Conservation (phyloP, 2,113 vertebrate genomes). For the Cyprinodon variegatus region DNA sequence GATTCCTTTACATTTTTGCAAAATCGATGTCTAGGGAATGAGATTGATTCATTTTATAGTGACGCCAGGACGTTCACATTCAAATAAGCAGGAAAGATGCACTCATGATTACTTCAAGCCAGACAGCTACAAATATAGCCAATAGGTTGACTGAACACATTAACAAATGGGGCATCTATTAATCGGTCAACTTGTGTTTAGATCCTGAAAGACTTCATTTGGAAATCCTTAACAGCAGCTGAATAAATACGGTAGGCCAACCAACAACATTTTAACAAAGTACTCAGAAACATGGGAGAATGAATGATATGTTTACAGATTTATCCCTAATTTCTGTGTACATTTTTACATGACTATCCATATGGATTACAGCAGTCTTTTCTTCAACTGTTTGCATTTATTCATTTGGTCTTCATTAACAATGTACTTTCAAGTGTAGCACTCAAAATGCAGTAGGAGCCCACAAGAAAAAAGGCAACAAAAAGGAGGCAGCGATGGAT, state of each 20-base stretch:
- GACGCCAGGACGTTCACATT: too few relatives aligned
- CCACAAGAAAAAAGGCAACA: conserved; percentile 5
- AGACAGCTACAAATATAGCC: too few relatives aligned
- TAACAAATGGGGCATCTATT: not conserved
- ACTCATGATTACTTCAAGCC: too few relatives aligned
- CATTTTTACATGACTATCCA: conserved; percentile 38
- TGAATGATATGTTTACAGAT: conserved; percentile 20
- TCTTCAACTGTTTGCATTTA: conserved; percentile 51
- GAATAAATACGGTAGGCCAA: not conserved
- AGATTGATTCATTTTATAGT: too few relatives aligned
- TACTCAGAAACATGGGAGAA: conserved; percentile 14
- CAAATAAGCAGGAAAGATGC: too few relatives aligned
- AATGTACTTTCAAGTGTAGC: conserved; percentile 49
- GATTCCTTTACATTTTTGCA: too few relatives aligned
- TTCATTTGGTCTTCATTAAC: conserved; percentile 60
- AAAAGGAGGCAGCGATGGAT: not conserved
- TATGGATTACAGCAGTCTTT: conserved; percentile 29
- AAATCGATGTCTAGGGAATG: too few relatives aligned
- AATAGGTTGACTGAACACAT: too few relatives aligned
- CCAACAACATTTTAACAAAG: not conserved
- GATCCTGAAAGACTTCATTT: not conserved
- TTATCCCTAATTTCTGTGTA: conserved; percentile 46
- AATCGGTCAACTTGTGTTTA: not conserved
- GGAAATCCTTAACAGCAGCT: not conserved
- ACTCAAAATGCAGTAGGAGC: conserved; percentile 17